These are phyloP conservation scores for Candidula unifasciata DNA, from an alignment of 2,888 invertebrate genomes.

Conservation along the genomic window DNA sequence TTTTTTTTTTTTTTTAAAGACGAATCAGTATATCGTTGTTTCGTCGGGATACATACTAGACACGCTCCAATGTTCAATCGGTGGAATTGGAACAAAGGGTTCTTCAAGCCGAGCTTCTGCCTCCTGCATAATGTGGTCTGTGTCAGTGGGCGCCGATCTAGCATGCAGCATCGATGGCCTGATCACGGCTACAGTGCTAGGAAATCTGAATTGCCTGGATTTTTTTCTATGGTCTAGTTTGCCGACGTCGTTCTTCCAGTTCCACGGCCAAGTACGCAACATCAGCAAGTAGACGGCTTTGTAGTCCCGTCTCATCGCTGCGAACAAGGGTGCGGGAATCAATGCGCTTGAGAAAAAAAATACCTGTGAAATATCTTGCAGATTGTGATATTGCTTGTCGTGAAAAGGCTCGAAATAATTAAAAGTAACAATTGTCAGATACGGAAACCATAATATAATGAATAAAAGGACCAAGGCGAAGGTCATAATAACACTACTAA, in stretches of 20 bases:
- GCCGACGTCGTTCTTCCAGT: not conserved
- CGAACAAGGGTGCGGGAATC: slow-evolving; percentile 56
- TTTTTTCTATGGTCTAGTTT: too few relatives aligned
- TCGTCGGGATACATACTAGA: too few relatives aligned
- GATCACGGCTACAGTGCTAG: too few relatives aligned
- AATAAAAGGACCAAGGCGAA: slow-evolving; percentile 58
- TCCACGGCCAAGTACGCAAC: slow-evolving; percentile 32
- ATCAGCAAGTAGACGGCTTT: slow-evolving; percentile 47
- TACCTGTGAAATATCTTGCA: slow-evolving; percentile 56
- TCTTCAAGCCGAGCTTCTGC: too few relatives aligned
- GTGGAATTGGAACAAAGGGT: too few relatives aligned
- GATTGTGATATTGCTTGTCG: slow-evolving; percentile 53
- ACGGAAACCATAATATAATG: slow-evolving; percentile 62
- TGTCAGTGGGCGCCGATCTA: too few relatives aligned
- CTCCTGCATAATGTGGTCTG: too few relatives aligned
- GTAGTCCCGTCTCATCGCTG: slow-evolving; percentile 56
- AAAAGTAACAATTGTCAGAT: slow-evolving; percentile 56
- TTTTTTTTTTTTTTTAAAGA: too few relatives aligned
- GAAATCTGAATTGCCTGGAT: too few relatives aligned
- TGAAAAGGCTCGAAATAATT: slow-evolving; percentile 51
- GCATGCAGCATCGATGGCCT: too few relatives aligned
- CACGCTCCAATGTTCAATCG: too few relatives aligned
- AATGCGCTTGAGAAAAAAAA: slow-evolving; percentile 56
- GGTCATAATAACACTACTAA: slow-evolving; percentile 55
- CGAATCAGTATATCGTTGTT: too few relatives aligned